Evolutionary conservation across 2,113 vertebrate species (phyloP), one percentile per base, ranked within the genome.

Genomic region (Damaliscus lunatus): DNA sequence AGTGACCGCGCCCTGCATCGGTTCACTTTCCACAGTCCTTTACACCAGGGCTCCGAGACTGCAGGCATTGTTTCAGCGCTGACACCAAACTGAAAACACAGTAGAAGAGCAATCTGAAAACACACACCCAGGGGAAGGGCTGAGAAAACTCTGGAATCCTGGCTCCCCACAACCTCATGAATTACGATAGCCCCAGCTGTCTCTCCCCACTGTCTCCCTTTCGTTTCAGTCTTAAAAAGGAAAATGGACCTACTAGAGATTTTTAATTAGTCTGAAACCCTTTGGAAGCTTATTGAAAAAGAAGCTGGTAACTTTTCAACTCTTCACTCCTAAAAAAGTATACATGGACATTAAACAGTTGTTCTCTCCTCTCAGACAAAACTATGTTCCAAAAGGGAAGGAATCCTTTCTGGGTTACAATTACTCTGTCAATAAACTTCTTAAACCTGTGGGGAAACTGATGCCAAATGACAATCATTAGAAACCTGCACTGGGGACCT

Each of bases 271-370:
- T 12, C 43, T 92, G 50, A 89, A 90, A 77, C 29, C 29, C 25
- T 87, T 62, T n/a, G 77, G 43, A 91, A 86, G 43, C 43, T 85
- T 77, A 84, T 7, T 94, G 31, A 83, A 97, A 95, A 90, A 84
- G 60, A 12, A 85, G 21, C 29, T 71, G 15, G 43, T 94, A 91
- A 87, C 71, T 78, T 89, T 67, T 93, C 46, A 91, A 87, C 60
- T 81, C 86, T 93, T 94, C 13, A 91, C n/a, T 78, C 91, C 74
- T 93, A 27, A 97, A 88, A 4, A 90, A 16, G 91, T 84, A 60
- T 2, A 71, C 4, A 57, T 15, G 29, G 33, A 60, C 31, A 74
- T 74, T 59, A 96, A 74, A 85, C 16, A 92, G 29, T 40, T 92
- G 52, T 57, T 59, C 36, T 88, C 46, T 85, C 80, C 64, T 36